Evolutionary conservation across 2,113 vertebrate genomes (phyloP).

Genomic region (Boleophthalmus pectinirostris): DNA sequence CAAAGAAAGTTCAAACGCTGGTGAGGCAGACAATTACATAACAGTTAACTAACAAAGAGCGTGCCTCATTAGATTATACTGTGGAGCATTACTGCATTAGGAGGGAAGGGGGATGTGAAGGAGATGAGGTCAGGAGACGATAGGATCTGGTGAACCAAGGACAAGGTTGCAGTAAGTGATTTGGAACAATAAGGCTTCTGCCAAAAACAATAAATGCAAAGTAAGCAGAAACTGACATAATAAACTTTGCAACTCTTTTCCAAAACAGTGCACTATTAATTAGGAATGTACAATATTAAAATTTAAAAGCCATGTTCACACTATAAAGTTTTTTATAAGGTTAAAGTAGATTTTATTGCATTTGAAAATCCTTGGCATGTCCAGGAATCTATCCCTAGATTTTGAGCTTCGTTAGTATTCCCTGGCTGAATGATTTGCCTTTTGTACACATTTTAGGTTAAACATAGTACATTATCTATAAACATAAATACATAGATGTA

Average conservation of each 20-base stretch:
- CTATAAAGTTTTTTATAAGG: too few species aligned
- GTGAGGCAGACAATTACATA: constrained; percentile 28
- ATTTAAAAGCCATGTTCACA: too few species aligned
- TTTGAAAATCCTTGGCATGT: neutral
- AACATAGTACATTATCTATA: too few species aligned
- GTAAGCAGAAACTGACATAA: neutral
- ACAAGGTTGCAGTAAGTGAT: constrained; percentile 6
- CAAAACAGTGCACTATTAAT: neutral
- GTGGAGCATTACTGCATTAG: constrained; percentile 18
- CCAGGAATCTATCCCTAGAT: neutral
- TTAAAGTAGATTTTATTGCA: too few species aligned
- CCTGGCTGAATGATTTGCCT: too few species aligned
- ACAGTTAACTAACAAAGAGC: constrained; percentile 38
- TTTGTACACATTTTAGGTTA: too few species aligned
- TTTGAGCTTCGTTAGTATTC: neutral
- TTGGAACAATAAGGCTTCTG: neutral
- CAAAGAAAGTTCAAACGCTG: constrained; percentile 29
- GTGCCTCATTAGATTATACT: constrained; percentile 30
- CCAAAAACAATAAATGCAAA: neutral
- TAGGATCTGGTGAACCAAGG: constrained; percentile 13
- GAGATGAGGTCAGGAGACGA: constrained; percentile 33
- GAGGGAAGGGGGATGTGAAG: constrained; percentile 12
- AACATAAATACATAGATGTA: too few species aligned
- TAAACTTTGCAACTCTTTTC: neutral
- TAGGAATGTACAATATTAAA: neutral